Evolutionary conservation across 2,113 vertebrate genomes (phyloP).

Genomic region (Pluvialis apricaria): DNA sequence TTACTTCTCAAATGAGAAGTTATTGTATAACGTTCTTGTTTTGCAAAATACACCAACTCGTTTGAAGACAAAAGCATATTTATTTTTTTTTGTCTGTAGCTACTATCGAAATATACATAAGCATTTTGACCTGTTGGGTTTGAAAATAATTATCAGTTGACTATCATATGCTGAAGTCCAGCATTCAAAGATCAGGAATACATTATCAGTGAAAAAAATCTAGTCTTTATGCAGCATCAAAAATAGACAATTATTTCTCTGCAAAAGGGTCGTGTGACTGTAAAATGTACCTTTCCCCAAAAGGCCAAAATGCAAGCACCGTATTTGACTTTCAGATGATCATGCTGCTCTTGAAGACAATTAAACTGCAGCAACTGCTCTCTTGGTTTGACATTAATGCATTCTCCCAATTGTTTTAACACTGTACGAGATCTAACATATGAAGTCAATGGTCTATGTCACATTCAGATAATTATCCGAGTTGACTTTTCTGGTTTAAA

Average conservation of each 20-base stretch:
- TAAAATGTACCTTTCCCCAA: background rate
- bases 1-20: constrained; percentile 66
- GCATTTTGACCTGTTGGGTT: constrained; percentile 1
- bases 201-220: background rate
- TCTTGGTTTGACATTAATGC: background rate
- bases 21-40: constrained; percentile 43
- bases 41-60: constrained; percentile 33
- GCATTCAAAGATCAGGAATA: background rate
- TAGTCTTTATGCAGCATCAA: background rate
- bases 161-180: background rate
- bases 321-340: constrained; percentile 9
- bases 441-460: background rate
- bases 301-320: background rate
- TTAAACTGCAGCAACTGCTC: background rate
- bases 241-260: background rate
- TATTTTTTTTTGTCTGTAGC: background rate
- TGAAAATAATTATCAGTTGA: background rate
- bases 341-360: background rate
- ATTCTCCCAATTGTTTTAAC: background rate
- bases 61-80: constrained; percentile 20
- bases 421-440: background rate
- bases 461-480: background rate
- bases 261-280: background rate
- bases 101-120: background rate
- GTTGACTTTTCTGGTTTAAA: background rate